phyloP scores from a whole-genome alignment of 2,113 vertebrate species.

The Mustelus asterias region DNA sequence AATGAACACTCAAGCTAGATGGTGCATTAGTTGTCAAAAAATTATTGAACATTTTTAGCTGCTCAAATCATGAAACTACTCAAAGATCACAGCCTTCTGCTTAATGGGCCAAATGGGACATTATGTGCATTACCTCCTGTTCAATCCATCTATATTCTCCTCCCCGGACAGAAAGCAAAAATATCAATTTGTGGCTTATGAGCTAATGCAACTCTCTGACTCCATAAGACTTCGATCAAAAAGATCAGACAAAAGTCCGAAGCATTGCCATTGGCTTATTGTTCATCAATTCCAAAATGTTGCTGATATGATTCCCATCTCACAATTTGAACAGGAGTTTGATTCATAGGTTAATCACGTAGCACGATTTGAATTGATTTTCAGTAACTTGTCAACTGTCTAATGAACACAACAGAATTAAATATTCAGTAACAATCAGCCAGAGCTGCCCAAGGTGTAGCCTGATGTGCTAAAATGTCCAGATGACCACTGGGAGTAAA shows the following conservation, averaged over 20 bases:
- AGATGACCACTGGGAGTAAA: neutral
- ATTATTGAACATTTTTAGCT: conserved; percentile 25
- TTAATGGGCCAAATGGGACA: neutral
- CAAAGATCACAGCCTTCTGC: neutral
- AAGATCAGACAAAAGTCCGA: neutral
- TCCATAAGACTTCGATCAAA: neutral
- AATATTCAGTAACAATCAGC: neutral
- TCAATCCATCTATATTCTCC: neutral
- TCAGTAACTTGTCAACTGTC: neutral
- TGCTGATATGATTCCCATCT: neutral
- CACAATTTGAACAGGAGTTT: neutral
- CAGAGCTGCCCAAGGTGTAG: neutral
- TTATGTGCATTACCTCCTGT: neutral
- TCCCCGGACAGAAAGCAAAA: neutral
- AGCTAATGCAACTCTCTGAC: neutral
- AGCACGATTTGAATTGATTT: neutral
- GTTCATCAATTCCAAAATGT: neutral
- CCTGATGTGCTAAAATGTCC: neutral
- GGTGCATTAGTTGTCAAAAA: neutral
- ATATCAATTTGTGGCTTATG: neutral
- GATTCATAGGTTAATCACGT: neutral
- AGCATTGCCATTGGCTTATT: neutral
- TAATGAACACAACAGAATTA: neutral
- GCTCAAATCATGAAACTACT: neutral
- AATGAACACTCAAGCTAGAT: conserved; percentile 14